Evolutionary conservation across 2,888 invertebrate genomes (phyloP), one percentile per base, ranked within the genome.

Genomic region (Dryobotodes eremita): DNA sequence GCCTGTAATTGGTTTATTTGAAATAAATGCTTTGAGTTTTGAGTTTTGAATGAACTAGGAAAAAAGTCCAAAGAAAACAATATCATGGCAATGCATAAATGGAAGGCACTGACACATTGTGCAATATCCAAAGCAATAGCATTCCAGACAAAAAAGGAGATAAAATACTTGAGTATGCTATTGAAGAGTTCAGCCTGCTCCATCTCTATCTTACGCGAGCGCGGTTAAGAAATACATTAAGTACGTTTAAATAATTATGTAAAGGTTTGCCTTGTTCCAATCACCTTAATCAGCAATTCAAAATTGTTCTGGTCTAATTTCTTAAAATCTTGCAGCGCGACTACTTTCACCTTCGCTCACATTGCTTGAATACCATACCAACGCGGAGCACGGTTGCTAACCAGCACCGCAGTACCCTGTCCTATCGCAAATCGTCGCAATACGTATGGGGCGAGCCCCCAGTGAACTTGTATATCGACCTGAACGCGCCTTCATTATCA

Each of bases 361-460:
- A 88, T 88, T 83, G 81, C 75, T 81, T 62, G 72, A 86, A 86
- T 85, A 80, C 81, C 83, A 86, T 85, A 80, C 81, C 83, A 85
- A 74, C 53, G 69, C 64, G 13, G 50, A 75, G 81, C 71, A 55
- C 57, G 61, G 90, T 91, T 92, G 87, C 89, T 89, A 90, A 82
- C 87, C 80, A 78, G 79, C 79, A 75, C 46, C 48, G 20, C 75
- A 31, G 70, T 77, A 79, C 75, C 73, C 75, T 68, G 81, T 71
- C 83, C 78, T 90, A 90, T 92, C 90, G 83, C 83, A 75, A 86
- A 80, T 87, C 61, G 65, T 87, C 61, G 65, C 78, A 79, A 86
- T 87, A 89, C 90, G 91, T 91, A 88, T 79, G 88, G 85, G 94
- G 75, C 95, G 92, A 95, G 95, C 95, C 95, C 94, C 95, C 95